Percentiles rank a stretch among this genome's conserved stretches.
Conservation (phyloP, 1,140 invertebrate species). For the Papilio helenus region DNA sequence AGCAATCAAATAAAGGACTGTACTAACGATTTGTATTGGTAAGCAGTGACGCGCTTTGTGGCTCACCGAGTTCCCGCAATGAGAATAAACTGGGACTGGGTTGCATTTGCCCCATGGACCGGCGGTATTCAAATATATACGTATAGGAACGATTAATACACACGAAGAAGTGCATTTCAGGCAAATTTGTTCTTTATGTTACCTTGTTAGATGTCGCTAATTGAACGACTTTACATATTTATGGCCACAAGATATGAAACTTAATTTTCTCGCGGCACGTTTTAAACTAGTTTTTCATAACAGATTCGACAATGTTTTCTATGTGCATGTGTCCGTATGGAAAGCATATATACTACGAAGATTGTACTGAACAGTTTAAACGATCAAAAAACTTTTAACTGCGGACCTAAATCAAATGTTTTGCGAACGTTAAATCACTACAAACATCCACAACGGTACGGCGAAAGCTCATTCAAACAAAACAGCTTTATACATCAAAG, state of each 20-base stretch:
- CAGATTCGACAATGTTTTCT: neutral
- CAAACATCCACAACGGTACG: constrained; percentile 15
- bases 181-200: too few species aligned
- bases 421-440: constrained; percentile 18
- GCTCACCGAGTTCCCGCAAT: neutral
- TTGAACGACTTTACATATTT: too few species aligned
- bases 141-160: neutral
- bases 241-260: too few species aligned
- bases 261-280: too few species aligned
- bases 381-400: neutral
- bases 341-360: neutral
- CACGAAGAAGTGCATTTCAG: neutral
- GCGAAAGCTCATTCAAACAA: constrained; percentile 22
- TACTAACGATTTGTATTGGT: neutral
- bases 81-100: neutral
- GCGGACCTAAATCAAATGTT: constrained; percentile 8
- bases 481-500: constrained; percentile 31
- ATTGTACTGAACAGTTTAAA: neutral
- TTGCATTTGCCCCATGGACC: neutral
- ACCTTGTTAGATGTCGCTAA: too few species aligned
- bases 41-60: neutral
- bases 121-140: neutral
- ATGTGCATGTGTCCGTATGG: neutral
- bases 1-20: neutral
- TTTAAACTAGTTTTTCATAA: too few species aligned